phyloP scores from a whole-genome alignment of 2,888 invertebrate genomes.

The Ligdia adustata region DNA sequence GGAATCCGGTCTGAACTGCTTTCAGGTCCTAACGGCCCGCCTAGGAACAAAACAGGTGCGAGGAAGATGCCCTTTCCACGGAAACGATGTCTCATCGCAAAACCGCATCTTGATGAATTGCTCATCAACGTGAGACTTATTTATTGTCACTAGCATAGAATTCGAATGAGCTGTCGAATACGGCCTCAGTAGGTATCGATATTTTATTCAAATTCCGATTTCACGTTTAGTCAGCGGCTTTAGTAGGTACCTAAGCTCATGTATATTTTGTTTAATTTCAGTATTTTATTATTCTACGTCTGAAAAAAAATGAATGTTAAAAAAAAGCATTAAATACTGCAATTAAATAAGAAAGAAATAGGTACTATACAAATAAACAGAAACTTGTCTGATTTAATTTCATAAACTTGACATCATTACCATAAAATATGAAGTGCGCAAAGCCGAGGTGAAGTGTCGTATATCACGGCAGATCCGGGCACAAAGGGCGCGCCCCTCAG shows the following conservation, averaged over 20 bases:
- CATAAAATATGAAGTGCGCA: slow-evolving; percentile 31
- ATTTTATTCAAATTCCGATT: no score
- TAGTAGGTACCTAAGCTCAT: no score
- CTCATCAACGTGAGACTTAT: no score
- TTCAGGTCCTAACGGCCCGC: slow-evolving; percentile 1
- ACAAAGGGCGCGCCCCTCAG: slow-evolving; percentile 25
- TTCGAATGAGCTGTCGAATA: no score
- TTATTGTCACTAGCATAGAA: no score
- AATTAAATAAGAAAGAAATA: background rate
- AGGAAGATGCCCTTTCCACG: background rate
- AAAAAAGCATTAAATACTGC: background rate
- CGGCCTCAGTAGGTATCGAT: no score
- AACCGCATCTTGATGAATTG: no score
- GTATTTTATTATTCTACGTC: no score
- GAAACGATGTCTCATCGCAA: no score
- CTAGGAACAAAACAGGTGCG: slow-evolving; percentile 11
- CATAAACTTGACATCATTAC: slow-evolving; percentile 2
- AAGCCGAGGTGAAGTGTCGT: slow-evolving; percentile 30
- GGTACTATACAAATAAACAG: background rate
- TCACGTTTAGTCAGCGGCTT: no score
- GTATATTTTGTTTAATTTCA: no score
- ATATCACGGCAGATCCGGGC: slow-evolving; percentile 20
- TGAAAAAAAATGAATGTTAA: no score
- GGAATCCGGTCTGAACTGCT: slow-evolving; percentile 47
- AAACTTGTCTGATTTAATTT: background rate